Percentiles rank a stretch among this genome's conserved stretches.
phyloP scores from a whole-genome alignment of 2,888 invertebrate genomes.

The Thymelicus sylvestris region DNA sequence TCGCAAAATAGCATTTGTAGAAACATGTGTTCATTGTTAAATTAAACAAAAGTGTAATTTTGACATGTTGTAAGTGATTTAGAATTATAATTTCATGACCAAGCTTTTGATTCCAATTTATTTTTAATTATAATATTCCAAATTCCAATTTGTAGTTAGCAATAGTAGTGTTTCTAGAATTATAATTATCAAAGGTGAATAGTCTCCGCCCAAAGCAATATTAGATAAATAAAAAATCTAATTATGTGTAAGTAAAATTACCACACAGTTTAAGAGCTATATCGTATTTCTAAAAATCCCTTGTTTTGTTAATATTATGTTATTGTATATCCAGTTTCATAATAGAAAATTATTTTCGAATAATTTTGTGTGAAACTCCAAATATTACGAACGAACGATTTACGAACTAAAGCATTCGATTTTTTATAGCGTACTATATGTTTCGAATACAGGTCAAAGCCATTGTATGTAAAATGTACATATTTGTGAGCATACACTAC shows the following conservation, averaged over 20 bases:
- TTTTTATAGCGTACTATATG: neutral
- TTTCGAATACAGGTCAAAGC: neutral
- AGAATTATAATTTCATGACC: constrained; percentile 9
- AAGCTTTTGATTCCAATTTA: constrained; percentile 5
- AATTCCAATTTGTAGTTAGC: constrained; percentile 1
- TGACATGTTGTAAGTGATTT: neutral
- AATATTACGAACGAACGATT: constrained; percentile 37
- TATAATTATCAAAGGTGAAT: neutral
- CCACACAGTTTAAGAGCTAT: neutral
- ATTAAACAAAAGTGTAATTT: neutral
- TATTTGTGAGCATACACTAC: neutral
- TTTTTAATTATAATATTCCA: neutral
- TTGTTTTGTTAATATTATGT: too few species aligned
- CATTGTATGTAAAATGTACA: neutral
- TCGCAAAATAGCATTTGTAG: constrained; percentile 15
- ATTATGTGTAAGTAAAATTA: neutral
- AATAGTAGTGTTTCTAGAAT: neutral
- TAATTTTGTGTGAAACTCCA: neutral
- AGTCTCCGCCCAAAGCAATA: constrained; percentile 8
- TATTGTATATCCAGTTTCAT: neutral
- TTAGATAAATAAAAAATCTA: neutral
- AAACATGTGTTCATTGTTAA: neutral
- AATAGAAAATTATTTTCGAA: neutral
- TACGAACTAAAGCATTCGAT: constrained; percentile 12
- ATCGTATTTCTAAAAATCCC: neutral